Evolutionary conservation across 2,888 invertebrate species (phyloP).

Genomic region (Netelia melanura): DNA sequence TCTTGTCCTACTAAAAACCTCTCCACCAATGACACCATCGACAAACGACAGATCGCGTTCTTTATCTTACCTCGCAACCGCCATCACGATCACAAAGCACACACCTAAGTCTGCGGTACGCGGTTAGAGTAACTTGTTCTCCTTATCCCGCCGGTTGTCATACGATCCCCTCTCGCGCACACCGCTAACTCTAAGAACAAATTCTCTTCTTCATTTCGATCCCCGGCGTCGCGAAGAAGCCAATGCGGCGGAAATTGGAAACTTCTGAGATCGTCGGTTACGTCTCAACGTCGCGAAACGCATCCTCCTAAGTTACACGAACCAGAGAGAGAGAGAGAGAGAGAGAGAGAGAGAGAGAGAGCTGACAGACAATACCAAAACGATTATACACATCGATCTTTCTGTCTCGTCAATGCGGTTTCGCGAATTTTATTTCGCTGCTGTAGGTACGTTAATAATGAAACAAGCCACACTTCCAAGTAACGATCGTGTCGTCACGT

Average conservation of each 20-base stretch:
- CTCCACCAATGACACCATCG: no score
- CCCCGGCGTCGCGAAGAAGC: slow-evolving; percentile 27
- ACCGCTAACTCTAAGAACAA: no score
- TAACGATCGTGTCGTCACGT: slow-evolving; percentile 18
- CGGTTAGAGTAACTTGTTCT: slow-evolving; percentile 19
- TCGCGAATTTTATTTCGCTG: no score
- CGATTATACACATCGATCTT: no score
- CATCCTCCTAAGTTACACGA: slow-evolving; percentile 44
- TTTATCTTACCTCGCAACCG: not conserved
- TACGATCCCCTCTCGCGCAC: no score
- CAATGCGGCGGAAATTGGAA: slow-evolving; percentile 57
- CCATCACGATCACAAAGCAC: slow-evolving; percentile 10
- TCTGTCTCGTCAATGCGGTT: no score
- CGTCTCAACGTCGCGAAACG: slow-evolving; percentile 3
- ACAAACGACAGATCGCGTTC: no score
- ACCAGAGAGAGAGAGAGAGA: not conserved
- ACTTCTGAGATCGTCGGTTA: slow-evolving; percentile 23
- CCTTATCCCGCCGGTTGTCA: slow-evolving; percentile 16
- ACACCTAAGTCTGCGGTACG: slow-evolving; percentile 34
- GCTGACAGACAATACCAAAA: not conserved
- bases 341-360: not conserved
- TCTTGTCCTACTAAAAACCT: no score
- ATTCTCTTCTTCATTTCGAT: no score
- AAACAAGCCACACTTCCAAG: not conserved
- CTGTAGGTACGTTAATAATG: no score